These are phyloP conservation scores for Psephotus haematonotus DNA, from an alignment of 2,113 vertebrate species.

Conservation along the genomic window DNA sequence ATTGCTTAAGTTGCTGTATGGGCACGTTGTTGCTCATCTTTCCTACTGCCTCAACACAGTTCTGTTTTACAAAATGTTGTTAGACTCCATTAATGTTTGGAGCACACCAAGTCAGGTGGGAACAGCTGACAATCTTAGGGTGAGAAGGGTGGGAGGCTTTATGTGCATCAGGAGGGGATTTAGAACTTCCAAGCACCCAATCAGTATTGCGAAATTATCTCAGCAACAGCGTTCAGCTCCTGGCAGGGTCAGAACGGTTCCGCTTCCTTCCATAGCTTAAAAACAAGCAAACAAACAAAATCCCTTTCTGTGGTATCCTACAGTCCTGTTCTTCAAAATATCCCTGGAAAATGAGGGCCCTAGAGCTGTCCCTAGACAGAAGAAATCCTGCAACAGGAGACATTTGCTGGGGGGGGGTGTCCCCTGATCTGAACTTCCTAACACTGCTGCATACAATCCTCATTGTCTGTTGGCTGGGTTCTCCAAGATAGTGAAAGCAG, in stretches of 20 bases:
- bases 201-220: neutral
- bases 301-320: neutral
- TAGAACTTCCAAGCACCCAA: neutral
- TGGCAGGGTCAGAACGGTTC: neutral
- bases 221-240: neutral
- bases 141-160: neutral
- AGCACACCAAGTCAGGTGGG: neutral
- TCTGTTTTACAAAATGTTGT: neutral
- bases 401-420: neutral
- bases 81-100: neutral
- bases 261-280: neutral
- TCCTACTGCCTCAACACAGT: neutral
- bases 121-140: neutral
- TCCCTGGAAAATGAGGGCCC: neutral
- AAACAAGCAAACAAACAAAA: neutral
- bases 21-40: neutral
- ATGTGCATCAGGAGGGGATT: neutral
- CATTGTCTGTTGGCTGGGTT: neutral
- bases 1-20: rapidly evolving
- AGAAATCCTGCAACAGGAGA: neutral
- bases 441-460: neutral
- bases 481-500: neutral
- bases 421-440: neutral
- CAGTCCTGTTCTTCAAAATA: neutral
- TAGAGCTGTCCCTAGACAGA: neutral